A percentile compares a stretch with the other conserved stretches of the same genome.
These are phyloP conservation scores for Xylocopa sonorina DNA, from an alignment of 1,140 invertebrate genomes.

Conservation along the genomic window DNA sequence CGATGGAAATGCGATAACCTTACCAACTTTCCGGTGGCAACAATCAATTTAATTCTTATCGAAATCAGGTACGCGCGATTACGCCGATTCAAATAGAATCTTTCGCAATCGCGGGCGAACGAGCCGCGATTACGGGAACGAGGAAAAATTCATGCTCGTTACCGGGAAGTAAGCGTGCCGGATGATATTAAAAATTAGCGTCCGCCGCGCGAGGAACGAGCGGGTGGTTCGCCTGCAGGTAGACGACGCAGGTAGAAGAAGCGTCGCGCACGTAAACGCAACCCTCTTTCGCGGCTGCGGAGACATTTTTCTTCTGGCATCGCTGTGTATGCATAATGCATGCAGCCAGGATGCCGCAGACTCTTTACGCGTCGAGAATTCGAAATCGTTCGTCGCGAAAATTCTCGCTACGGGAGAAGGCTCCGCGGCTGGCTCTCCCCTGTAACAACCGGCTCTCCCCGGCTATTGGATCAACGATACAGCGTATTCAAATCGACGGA, in stretches of 20 bases:
- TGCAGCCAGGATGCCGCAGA: slow-evolving; percentile 51
- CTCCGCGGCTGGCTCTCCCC: not conserved
- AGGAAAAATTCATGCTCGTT: not conserved
- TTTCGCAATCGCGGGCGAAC: not conserved
- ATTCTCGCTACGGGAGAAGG: slow-evolving; percentile 25
- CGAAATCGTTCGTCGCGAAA: slow-evolving; percentile 65
- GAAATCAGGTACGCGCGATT: not conserved
- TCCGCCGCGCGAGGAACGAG: not conserved
- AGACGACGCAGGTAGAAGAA: slow-evolving; percentile 29
- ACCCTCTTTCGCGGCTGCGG: slow-evolving; percentile 54
- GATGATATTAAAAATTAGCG: slow-evolving; percentile 39
- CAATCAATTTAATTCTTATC: slow-evolving; percentile 16
- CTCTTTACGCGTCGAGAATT: slow-evolving; percentile 68
- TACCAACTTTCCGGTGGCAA: not conserved
- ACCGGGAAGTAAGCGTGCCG: not conserved
- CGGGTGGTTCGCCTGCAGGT: not conserved
- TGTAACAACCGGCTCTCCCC: not conserved
- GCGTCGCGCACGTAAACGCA: slow-evolving; percentile 35
- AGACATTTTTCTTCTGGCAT: slow-evolving; percentile 64
- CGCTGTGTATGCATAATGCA: slow-evolving; percentile 66
- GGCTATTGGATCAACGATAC: slow-evolving; percentile 7
- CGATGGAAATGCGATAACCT: slow-evolving; percentile 9
- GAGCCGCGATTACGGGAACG: not conserved
- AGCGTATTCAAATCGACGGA: not conserved
- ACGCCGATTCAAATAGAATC: not conserved